Evolutionary conservation across 2,888 invertebrate species (phyloP), one percentile per base, ranked within the genome.

Genomic region (Gymnosoma rotundatum): DNA sequence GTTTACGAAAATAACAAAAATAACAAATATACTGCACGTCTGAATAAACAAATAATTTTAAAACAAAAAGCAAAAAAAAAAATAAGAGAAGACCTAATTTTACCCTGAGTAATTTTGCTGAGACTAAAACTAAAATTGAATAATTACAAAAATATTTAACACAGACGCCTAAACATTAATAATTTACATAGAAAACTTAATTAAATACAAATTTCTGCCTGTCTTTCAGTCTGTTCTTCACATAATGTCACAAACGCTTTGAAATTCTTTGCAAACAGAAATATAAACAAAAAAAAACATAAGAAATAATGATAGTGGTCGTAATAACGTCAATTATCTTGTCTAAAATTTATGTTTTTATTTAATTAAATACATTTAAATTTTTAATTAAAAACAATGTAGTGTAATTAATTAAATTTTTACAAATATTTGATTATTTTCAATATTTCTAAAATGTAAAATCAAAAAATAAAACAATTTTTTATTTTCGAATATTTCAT

Each of bases 281-380:
- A 56, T 9, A 36, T 20, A 56, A 60, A 48, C 48, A 67, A 1
- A 25, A 7, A 48, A 32, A 73, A n/a, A n/a, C n/a, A n/a, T n/a
- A n/a, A n/a, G n/a, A n/a, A 80, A 73, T 75, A 67, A 80, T 86
- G 87, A 86, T 87, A 86, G 87, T 87, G 88, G 88, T 83, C 87
- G 79, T 38, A n/a, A 75, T 61, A 86, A 75, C 87, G 74, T 87
- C 87, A 86, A 78, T 60, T 85, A 83, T 48, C 78, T 56, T 86
- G 70, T 83, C 78, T 76, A 20, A 60, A 64, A 76, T 25, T 80
- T 80, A 78, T 84, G 81, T 81, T 32, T 32, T 32, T 32, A 60
- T 60, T 81, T 78, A 74, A 81, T 78, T 70, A 78, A 84, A 81
- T 54, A 84, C 78, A 81, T 70, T 81, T 78, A 74, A 78, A 84